These are phyloP conservation scores for Cheirogaleus medius DNA, from an alignment of 2,113 vertebrate species.

Conservation along the genomic window DNA sequence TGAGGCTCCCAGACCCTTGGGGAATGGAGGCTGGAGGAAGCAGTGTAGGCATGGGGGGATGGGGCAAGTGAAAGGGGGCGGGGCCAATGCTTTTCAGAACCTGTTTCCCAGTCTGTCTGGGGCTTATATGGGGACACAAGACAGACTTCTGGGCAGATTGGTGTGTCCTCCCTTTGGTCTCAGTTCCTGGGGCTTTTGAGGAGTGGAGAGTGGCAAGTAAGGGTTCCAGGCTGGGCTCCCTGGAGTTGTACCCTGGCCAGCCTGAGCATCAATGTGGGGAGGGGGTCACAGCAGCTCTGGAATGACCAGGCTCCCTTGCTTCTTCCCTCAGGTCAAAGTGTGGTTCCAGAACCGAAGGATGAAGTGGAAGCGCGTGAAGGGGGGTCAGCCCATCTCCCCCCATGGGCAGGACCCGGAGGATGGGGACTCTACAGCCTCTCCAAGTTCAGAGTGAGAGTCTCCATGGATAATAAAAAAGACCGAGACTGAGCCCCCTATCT, in stretches of 20 bases:
- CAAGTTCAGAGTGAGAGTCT: constrained; percentile 89
- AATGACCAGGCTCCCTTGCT: background rate
- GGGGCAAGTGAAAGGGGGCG: background rate
- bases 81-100: background rate
- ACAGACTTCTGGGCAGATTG: background rate
- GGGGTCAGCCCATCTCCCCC: constrained; percentile 92
- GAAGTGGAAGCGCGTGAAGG: constrained; percentile 99
- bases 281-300: too few species aligned
- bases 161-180: background rate
- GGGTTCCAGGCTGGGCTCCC: background rate
- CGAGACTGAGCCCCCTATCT: background rate
- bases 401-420: constrained; percentile 92
- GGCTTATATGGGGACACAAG: background rate
- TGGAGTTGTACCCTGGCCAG: background rate
- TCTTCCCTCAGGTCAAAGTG: constrained; percentile 92
- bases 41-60: fast-evolving
- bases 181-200: background rate
- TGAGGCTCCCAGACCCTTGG: background rate
- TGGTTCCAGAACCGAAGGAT: constrained; percentile 99
- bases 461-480: background rate
- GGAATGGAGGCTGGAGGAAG: background rate
- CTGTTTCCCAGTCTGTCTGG: too few species aligned
- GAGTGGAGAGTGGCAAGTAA: background rate
- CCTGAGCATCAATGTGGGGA: background rate
- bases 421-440: constrained; percentile 93